These are phyloP conservation scores for Heliothis subflexa DNA, from an alignment of 1,140 invertebrate species.

Conservation along the genomic window DNA sequence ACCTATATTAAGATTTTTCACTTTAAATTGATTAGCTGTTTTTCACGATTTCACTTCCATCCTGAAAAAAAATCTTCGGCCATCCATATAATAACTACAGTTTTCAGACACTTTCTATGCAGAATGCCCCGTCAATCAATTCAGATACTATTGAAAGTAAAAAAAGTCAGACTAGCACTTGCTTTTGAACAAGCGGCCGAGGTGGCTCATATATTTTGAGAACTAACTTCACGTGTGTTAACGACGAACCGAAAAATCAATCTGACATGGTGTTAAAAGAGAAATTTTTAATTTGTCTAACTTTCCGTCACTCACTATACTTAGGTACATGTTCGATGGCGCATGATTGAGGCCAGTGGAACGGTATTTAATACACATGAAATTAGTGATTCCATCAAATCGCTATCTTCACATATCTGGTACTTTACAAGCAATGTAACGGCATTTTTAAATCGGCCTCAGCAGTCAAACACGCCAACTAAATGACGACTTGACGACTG, in stretches of 20 bases:
- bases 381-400: constrained; percentile 28
- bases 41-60: no score
- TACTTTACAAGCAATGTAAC: constrained; percentile 4
- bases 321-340: background rate
- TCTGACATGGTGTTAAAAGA: constrained; percentile 21
- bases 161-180: no score
- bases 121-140: no score
- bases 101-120: no score
- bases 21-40: no score
- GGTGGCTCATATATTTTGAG: no score
- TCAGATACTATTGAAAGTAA: no score
- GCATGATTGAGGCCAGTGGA: constrained; percentile 20
- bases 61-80: no score
- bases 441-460: constrained; percentile 26
- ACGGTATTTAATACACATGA: constrained; percentile 33
- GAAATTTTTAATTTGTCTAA: constrained; percentile 37
- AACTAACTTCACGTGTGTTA: background rate
- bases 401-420: constrained; percentile 4
- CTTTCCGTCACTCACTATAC: background rate
- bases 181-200: no score
- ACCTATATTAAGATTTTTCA: background rate
- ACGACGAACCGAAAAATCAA: constrained; percentile 22
- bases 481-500: constrained; percentile 7
- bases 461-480: constrained; percentile 6
- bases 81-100: no score